Percentiles rank a stretch among this genome's conserved stretches.
Conservation (phyloP, 2,888 invertebrate species). For the Kuschelorhynchus macadamiae region DNA sequence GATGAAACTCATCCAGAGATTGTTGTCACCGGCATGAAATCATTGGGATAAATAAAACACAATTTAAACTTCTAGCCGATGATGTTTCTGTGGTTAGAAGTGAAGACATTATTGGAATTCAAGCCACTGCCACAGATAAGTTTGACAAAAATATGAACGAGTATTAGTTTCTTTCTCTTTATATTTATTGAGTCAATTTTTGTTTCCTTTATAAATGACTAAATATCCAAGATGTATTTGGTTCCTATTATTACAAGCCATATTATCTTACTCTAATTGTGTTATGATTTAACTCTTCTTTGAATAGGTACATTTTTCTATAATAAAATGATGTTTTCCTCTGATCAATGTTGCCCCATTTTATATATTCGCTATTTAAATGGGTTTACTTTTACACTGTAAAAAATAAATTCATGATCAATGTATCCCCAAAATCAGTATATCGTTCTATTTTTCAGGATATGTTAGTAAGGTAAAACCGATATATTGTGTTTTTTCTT, state of each 20-base stretch:
- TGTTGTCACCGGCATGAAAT: conserved; percentile 23
- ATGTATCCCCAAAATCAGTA: conserved; percentile 35
- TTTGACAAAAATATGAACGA: conserved; percentile 18
- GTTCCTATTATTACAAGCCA: conserved; percentile 22
- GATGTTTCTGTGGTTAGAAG: conserved; percentile 20
- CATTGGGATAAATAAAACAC: conserved; percentile 17
- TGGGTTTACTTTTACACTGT: conserved; percentile 31
- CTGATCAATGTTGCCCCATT: conserved; percentile 10
- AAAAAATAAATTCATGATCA: conserved; percentile 22
- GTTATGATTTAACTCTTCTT: conserved; percentile 18
- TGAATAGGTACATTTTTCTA: conserved; percentile 22
- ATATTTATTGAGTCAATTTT: conserved; percentile 16
- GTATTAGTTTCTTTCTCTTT: conserved; percentile 14
- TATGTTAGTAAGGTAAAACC: no score
- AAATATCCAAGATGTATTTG: conserved; percentile 17
- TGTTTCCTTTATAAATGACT: conserved; percentile 21
- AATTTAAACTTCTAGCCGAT: conserved; percentile 17
- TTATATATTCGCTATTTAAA: conserved; percentile 15
- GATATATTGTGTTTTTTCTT: no score
- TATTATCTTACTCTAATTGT: conserved; percentile 15
- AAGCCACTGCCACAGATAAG: conserved; percentile 13
- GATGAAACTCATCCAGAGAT: conserved; percentile 20
- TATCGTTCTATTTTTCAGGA: no score
- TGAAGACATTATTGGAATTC: conserved; percentile 18
- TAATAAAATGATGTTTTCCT: conserved; percentile 20